Base-by-base conservation (phyloP, 2,797 vertebrate genomes). In the Eupleurogrammus muticus region DNA sequence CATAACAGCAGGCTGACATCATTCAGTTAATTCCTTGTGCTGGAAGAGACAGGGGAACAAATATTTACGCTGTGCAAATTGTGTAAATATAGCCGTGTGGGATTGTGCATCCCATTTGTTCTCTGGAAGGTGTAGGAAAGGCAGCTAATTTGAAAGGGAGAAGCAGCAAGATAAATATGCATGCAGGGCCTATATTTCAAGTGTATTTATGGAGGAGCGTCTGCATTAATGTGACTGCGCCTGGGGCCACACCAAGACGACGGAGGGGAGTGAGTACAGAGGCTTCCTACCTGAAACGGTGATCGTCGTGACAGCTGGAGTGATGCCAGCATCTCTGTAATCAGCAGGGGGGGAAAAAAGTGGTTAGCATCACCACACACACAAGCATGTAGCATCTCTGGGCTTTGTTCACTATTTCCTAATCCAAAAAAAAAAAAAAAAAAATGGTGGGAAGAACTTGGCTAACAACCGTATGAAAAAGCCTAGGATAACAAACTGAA, bases 291-390 rank as follows among this genome's bases (percentile, higher is more conserved):
- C 97, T 94, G 97, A 97, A 79, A 96, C 95, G 4, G 96, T 96
- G 90, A 96, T 94, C 70, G 96, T 89, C 19, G 96, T 96, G 80
- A 97, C 86, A 1, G 95, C 90, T 79, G 97, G 97, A 90, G 92
- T 96, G 89, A 98, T 93, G 84, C 98, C 98, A 4, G 98, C 96
- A 55, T 99, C 98, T 76, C 98, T 99, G 93, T 51, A 82, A 79
- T 70, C 34, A 82, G 51, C 11, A 21, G 34, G 87, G 59, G n/a
- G n/a, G n/a, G n/a, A n/a, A 73, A 58, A 66, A 73, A 60, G 66
- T 23, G 10, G 51, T 81, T 38, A 88, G 70, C 35, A 42, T 69
- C 71, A 77, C 66, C 48, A 32, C 58, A 44, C 14, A 19, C 38
- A 40, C 2, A 14, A 12, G 28, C 55, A 63, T 46, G 13, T 34